These are phyloP conservation scores for Heliothis virescens DNA, from an alignment of 1,140 invertebrate genomes.

Conservation along the genomic window DNA sequence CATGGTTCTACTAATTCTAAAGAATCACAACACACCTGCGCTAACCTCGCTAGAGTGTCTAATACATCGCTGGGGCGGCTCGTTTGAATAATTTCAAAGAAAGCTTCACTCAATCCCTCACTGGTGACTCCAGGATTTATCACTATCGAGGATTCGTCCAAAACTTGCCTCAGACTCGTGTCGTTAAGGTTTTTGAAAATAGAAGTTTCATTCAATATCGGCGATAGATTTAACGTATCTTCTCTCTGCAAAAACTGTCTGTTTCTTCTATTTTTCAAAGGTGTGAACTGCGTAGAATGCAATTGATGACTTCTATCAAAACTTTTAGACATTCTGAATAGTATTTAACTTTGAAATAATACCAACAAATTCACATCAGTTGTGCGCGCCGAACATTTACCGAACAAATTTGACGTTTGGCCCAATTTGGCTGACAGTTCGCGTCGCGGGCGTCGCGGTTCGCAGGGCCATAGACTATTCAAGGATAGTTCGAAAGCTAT, in stretches of 20 bases:
- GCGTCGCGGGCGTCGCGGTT: not conserved
- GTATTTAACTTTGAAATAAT: conserved; percentile 8
- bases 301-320: conserved; percentile 67
- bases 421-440: not conserved
- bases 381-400: conserved; percentile 31
- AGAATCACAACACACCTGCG: conserved; percentile 81
- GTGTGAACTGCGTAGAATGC: conserved; percentile 75
- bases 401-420: conserved; percentile 3
- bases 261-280: conserved; percentile 69
- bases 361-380: not conserved
- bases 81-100: conserved; percentile 82
- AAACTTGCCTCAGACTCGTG: conserved; percentile 78
- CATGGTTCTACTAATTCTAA: conserved; percentile 81
- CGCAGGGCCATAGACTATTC: not conserved
- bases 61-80: conserved; percentile 77
- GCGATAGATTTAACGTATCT: conserved; percentile 78
- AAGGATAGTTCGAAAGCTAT: too few relatives aligned
- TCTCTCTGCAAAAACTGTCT: conserved; percentile 72
- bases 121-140: conserved; percentile 71
- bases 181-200: conserved; percentile 82
- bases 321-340: conserved; percentile 62
- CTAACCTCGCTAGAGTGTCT: conserved; percentile 81
- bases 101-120: conserved; percentile 75
- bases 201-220: conserved; percentile 80
- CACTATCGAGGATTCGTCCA: conserved; percentile 79